Conservation (phyloP, 2,797 vertebrate species). For the Macrochelys suwanniensis region DNA sequence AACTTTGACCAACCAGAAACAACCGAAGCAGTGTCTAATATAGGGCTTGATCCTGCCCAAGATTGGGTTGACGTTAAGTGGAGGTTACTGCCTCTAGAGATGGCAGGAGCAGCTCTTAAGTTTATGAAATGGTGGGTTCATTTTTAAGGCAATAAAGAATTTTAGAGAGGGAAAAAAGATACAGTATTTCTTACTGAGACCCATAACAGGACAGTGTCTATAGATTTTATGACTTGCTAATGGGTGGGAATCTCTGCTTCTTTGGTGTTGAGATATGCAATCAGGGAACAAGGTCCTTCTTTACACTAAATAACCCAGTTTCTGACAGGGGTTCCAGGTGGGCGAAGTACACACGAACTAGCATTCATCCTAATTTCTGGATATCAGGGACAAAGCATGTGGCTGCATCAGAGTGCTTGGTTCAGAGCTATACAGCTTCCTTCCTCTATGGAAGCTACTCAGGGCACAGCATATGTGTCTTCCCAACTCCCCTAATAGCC, state of each 20-base stretch:
- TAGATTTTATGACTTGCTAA: neutral
- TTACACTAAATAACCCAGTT: neutral
- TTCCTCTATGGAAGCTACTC: neutral
- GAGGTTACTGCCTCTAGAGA: neutral
- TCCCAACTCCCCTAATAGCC: neutral
- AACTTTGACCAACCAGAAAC: neutral
- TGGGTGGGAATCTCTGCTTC: neutral
- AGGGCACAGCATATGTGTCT: neutral
- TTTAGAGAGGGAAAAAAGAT: neutral
- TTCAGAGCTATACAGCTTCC: neutral
- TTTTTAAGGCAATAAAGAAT: neutral
- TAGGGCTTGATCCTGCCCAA: neutral
- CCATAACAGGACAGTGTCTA: rapidly evolving
- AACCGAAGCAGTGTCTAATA: neutral
- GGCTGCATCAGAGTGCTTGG: neutral
- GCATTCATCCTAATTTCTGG: neutral
- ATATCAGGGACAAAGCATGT: neutral
- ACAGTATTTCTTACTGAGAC: neutral
- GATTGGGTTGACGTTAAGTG: neutral
- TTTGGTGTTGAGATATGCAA: neutral
- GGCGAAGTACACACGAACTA: neutral
- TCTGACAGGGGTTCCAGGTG: neutral
- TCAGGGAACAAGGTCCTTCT: neutral
- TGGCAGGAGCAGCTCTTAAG: neutral
- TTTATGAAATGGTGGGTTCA: neutral